Base-by-base conservation (phyloP, 2,113 vertebrate species). In the Furnarius figulus region DNA sequence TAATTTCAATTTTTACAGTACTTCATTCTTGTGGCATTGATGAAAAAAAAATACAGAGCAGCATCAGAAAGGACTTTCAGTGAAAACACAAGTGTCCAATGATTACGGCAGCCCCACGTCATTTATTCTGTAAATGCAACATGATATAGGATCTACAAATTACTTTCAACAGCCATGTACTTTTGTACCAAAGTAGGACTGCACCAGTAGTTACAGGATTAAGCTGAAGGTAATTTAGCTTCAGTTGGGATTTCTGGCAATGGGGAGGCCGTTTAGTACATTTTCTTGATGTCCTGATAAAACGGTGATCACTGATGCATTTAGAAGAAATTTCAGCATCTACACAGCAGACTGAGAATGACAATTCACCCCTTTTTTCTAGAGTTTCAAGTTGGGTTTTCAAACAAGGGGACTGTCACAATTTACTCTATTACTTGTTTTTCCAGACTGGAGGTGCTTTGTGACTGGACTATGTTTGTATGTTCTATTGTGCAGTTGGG, bases 21-120 rank as follows among this genome's bases (percentile, higher is more conserved):
- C 96, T 94, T 95, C 94, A 93, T 94, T 95, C 93, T 94, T 82
- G 96, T 96, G n/a, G 92, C 84, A 96, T 88, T 94, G 96, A 91
- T 58, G 96, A 58, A 61, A 95, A 92, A 87, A 90, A 90, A 58
- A 40, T 44, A 93, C 61, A 95, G 79, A 96, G 95, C 95, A 96
- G 95, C 92, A 96, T 96, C 95, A 95, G 73, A 96, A 94, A 93
- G 39, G 39, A 89, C 49, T 94, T 92, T 96, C 87, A 92, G 52
- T 68, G 89, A 93, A 89, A 95, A 95, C 58, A 94, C 35, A 96
- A 87, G 93, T 6, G 91, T 97, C 95, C 96, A 95, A 93, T 90
- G 95, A 92, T 90, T 91, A 97, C 25, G 37, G 95, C 94, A 96
- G 95, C 94, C 96, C 96, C 85, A 95, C 25, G 78, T 94, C 89